A percentile compares a stretch with the other conserved stretches of the same genome.
Evolutionary conservation across 2,113 vertebrate species (phyloP).

Genomic region (Glaucidium brasilianum): DNA sequence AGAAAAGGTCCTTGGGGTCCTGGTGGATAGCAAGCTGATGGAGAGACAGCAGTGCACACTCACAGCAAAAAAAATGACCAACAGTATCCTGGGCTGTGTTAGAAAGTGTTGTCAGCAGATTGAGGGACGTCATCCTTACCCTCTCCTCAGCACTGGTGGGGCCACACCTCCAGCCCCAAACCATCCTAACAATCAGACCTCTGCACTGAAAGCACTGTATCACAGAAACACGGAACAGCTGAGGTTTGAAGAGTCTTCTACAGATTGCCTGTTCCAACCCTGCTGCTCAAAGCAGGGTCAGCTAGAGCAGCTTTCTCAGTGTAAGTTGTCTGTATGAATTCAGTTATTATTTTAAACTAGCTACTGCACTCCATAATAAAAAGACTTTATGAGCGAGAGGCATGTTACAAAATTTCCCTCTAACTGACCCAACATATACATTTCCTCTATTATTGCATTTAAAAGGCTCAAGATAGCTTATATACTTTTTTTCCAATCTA

Average conservation of each 20-base stretch:
- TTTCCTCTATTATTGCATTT: background rate
- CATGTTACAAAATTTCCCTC: background rate
- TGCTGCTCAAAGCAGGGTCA: background rate
- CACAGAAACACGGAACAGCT: background rate
- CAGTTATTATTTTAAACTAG: background rate
- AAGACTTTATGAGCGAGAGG: background rate
- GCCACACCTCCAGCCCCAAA: background rate
- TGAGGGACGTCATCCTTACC: background rate
- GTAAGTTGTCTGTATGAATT: background rate
- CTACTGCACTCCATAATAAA: background rate
- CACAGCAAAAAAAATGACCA: background rate
- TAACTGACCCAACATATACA: background rate
- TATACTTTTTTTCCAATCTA: background rate
- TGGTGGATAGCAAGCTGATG: background rate
- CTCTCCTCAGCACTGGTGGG: rapidly evolving
- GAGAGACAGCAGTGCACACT: background rate
- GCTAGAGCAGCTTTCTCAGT: background rate
- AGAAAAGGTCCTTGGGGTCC: background rate
- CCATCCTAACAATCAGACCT: background rate
- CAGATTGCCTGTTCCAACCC: background rate
- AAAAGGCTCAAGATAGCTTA: background rate
- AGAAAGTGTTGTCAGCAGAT: background rate
- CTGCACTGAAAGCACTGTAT: background rate
- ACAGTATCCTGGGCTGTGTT: background rate
- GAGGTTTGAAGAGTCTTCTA: background rate